A percentile compares a stretch with the other conserved stretches of the same genome.
Evolutionary conservation across 2,797 vertebrate species (phyloP).

Genomic region (Poeciliopsis turneri): DNA sequence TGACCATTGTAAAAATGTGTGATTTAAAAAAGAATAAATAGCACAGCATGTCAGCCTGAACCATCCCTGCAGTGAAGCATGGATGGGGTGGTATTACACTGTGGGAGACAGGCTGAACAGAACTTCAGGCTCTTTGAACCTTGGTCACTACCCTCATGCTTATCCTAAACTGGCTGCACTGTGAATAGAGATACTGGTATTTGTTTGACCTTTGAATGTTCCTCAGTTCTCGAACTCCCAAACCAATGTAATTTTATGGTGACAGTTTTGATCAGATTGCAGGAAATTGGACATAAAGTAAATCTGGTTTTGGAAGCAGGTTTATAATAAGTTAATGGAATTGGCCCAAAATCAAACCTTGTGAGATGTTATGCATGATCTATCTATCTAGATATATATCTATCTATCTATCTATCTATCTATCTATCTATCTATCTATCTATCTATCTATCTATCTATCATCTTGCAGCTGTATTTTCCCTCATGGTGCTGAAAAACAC

Average conservation of each 20-base stretch:
- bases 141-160: not conserved
- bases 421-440: not conserved
- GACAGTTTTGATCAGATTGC: not conserved
- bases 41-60: not conserved
- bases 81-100: not conserved
- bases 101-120: not conserved
- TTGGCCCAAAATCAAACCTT: not conserved
- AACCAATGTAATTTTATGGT: not conserved
- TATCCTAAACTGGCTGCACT: not conserved
- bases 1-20: not conserved
- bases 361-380: not conserved
- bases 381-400: not conserved
- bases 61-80: not conserved
- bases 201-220: not conserved
- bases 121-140: not conserved
- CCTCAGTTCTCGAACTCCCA: not conserved
- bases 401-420: not conserved
- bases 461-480: too few species aligned
- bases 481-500: not conserved
- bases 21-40: not conserved
- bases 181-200: not conserved
- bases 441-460: constrained; percentile 3
- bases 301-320: not conserved
- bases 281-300: not conserved
- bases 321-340: not conserved